Evolutionary conservation across 2,797 vertebrate species (phyloP).

Genomic region (Acrocephalus scirpaceus): DNA sequence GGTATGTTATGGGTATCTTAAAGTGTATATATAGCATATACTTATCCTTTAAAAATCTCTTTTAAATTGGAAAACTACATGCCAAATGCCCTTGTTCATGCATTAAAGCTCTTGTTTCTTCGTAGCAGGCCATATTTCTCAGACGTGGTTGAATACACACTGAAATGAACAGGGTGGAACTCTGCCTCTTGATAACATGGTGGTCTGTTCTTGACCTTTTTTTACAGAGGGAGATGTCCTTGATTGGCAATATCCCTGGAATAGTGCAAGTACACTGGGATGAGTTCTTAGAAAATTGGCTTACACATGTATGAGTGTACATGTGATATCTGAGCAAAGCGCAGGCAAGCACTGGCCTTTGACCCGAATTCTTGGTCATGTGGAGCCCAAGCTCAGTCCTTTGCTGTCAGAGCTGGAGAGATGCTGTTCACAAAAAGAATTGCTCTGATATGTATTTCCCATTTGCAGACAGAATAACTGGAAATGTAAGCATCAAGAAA

Average conservation of each 20-base stretch:
- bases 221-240: neutral
- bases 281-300: neutral
- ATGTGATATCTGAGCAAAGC: neutral
- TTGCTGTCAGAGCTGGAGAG: neutral
- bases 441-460: neutral
- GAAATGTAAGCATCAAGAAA: neutral
- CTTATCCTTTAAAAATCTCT: neutral
- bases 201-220: neutral
- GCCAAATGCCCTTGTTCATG: neutral
- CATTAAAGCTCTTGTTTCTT: neutral
- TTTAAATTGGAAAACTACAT: neutral
- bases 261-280: neutral
- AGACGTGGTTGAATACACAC: neutral
- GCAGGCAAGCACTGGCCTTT: neutral
- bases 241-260: neutral
- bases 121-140: neutral
- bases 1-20: neutral
- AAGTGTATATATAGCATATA: neutral
- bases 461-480: neutral
- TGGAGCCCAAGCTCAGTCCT: neutral
- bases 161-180: neutral
- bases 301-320: rapidly evolving
- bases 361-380: neutral
- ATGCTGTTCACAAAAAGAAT: neutral
- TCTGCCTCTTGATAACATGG: neutral